Evolutionary conservation across 2,113 vertebrate species (phyloP), one percentile per base, ranked within the genome.

Genomic region (Sceloporus tristichus): DNA sequence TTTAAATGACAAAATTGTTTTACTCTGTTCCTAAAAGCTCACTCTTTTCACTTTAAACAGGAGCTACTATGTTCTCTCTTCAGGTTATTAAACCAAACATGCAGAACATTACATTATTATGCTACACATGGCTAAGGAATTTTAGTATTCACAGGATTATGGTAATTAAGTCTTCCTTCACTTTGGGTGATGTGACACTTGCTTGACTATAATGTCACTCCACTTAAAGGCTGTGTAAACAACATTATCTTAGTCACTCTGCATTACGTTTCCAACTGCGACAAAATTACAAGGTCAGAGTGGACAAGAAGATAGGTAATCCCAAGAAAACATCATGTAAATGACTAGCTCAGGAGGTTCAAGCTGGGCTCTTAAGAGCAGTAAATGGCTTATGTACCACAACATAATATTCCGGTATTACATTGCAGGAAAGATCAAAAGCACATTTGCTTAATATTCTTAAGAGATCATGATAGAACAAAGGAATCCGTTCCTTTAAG

Each of bases 221-320:
- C 96, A 97, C 96, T 97, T 97, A 97, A 98, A 97, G 96, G 96
- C 96, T 97, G 95, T 97, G 97, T 97, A 98, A 97, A 98, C 97
- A 97, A 97, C 96, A 97, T 98, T 97, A 98, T 97, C 97, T 96
- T 96, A 96, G 96, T 97, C 96, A 96, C 91, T 96, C 94, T 95
- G 96, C 96, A 96, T 97, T 96, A 95, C 92, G 96, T 96, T 97
- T 96, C 97, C 96, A 96, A 96, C 96, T 95, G 95, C 96, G 96
- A 96, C 92, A 96, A 96, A 96, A 97, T 97, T 96, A 96, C 97
- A 98, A 98, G 96, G 97, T 97, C 97, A 96, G 93, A 96, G 94
- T 97, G 96, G 95, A 96, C 95, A 96, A 94, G 94, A 96, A 95
- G 94, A 91, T 91, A 95, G 95, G 92, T 96, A 97, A 96, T 96